Evolutionary conservation across 2,888 invertebrate genomes (phyloP), one percentile per base, ranked within the genome.

Genomic region (Chymomyza fuscimana): DNA sequence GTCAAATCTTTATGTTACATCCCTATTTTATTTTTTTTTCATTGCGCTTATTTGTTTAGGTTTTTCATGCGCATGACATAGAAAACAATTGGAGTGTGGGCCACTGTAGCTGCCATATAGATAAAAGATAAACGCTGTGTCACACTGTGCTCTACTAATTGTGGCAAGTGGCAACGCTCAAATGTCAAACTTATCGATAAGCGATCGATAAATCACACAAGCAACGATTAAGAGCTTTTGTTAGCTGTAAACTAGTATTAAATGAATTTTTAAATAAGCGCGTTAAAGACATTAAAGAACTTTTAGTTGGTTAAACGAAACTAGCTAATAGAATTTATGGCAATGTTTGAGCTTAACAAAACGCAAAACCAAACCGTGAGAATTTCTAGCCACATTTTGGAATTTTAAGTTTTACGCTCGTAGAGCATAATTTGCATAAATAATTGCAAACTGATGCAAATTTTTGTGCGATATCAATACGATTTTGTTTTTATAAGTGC

Each of bases 401-500:
- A 10, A 16, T 22, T 19, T 58, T 9, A 15, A 59, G 19, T 32
- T 16, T n/a, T 32, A 22, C 62, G n/a, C 22, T 36, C 9, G 58
- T 69, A n/a, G 50, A 58, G 25, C 62, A 22, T 16, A 22, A 63
- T 84, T 84, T 82, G 88, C 88, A 87, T 84, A 84, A 79, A 83
- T 84, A 87, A 84, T 84, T 83, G 79, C 76, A 70, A 81, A 87
- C 66, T 70, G 79, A 86, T 86, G 83, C 86, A 84, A 84, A 83
- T 85, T 64, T 54, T 50, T 59, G 16, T 69, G 51, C 46, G 63
- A 72, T 79, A 76, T 70, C 67, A 58, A 74, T 60, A 58, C 50
- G 65, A 65, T 73, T 54, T 54, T 72, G 70, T 71, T 65, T 67
- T 71, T 77, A 56, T 63, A 61, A 32, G 65, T 58, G 60, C n/a